These are phyloP conservation scores for Chesias legatella DNA, from an alignment of 2,888 invertebrate genomes.

Conservation along the genomic window DNA sequence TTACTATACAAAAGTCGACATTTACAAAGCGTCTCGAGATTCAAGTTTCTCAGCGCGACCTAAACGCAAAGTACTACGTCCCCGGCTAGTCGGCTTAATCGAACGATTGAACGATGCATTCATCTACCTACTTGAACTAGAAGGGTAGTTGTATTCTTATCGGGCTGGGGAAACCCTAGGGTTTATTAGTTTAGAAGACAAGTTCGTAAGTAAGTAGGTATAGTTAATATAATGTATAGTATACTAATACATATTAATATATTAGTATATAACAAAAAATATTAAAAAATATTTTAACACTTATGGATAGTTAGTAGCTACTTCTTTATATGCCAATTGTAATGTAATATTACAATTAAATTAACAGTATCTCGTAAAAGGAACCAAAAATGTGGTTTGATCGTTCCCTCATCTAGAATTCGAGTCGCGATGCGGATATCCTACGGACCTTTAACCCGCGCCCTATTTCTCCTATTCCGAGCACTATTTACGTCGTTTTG, in stretches of 20 bases:
- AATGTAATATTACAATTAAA: too few relatives aligned
- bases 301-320: too few relatives aligned
- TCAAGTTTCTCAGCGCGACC: slow-evolving; percentile 47
- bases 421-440: slow-evolving; percentile 68
- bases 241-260: too few relatives aligned
- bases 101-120: slow-evolving; percentile 41
- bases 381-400: slow-evolving; percentile 40
- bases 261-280: too few relatives aligned
- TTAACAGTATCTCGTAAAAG: not conserved
- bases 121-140: slow-evolving; percentile 22
- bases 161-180: too few relatives aligned
- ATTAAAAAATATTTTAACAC: too few relatives aligned
- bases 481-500: slow-evolving; percentile 77
- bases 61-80: slow-evolving; percentile 45
- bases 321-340: too few relatives aligned
- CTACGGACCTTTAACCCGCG: slow-evolving; percentile 71
- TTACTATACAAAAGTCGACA: slow-evolving; percentile 44
- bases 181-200: too few relatives aligned
- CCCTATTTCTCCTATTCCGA: slow-evolving; percentile 67
- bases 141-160: slow-evolving; percentile 17
- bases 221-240: too few relatives aligned
- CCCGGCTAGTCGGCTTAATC: slow-evolving; percentile 46
- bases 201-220: too few relatives aligned
- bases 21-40: slow-evolving; percentile 47
- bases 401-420: slow-evolving; percentile 69